Conservation (phyloP, 2,888 invertebrate species). For the Schizaphis graminum region DNA sequence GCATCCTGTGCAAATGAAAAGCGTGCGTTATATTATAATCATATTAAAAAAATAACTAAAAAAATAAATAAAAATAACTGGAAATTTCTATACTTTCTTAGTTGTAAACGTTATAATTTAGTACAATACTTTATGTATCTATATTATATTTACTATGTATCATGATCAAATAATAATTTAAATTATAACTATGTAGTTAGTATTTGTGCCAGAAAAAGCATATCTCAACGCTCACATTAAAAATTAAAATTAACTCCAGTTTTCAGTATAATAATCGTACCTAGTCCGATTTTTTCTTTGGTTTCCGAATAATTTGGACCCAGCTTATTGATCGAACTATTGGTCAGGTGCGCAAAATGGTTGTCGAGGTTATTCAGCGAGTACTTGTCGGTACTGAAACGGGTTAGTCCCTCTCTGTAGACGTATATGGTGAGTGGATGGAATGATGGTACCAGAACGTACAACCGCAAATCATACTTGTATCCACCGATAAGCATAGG, state of each 20-base stretch:
- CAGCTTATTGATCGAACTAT: slow-evolving; percentile 91
- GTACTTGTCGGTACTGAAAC: slow-evolving; percentile 87
- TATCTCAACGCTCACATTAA: neutral
- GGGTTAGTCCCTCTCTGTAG: slow-evolving; percentile 87
- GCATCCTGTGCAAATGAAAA: slow-evolving; percentile 75
- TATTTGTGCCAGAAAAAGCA: neutral
- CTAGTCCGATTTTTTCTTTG: slow-evolving; percentile 86
- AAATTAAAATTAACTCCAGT: neutral
- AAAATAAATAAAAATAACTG: neutral
- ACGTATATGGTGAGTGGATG: slow-evolving; percentile 89
- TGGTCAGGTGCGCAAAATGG: slow-evolving; percentile 89
- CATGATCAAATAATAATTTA: neutral
- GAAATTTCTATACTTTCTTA: neutral
- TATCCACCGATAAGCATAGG: slow-evolving; percentile 87
- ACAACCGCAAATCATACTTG: slow-evolving; percentile 92
- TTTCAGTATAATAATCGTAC: slow-evolving; percentile 71
- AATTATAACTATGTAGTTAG: neutral
- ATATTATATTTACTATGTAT: neutral
- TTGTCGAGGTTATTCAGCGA: slow-evolving; percentile 86
- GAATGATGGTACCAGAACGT: slow-evolving; percentile 90
- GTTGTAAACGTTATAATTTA: neutral
- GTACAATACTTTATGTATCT: neutral
- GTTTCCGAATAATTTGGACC: slow-evolving; percentile 86
- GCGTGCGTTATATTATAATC: neutral
- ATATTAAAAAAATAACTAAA: neutral